These are phyloP conservation scores for Hyles euphorbiae DNA, from an alignment of 1,140 invertebrate species.

Conservation along the genomic window DNA sequence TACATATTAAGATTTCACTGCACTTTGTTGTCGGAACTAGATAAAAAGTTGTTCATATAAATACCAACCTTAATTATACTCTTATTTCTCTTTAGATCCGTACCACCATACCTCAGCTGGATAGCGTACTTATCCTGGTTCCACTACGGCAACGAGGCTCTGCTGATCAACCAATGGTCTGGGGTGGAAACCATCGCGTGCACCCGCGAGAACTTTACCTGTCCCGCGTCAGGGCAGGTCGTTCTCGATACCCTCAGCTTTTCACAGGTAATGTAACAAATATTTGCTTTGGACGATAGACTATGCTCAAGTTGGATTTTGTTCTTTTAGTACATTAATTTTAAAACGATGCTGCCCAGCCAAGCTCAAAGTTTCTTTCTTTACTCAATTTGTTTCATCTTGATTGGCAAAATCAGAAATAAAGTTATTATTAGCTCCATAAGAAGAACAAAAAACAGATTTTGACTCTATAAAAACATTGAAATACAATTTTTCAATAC, in stretches of 20 bases:
- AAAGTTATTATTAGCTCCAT: too few species aligned
- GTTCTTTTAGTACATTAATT: too few species aligned
- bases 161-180: slow-evolving; percentile 96
- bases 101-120: slow-evolving; percentile 93
- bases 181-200: slow-evolving; percentile 84
- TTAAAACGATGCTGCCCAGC: too few species aligned
- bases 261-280: slow-evolving; percentile 75
- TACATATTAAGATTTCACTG: too few species aligned
- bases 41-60: background rate
- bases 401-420: too few species aligned
- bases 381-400: too few species aligned
- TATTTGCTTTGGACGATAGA: too few species aligned
- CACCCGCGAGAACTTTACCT: slow-evolving; percentile 82
- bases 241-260: slow-evolving; percentile 89
- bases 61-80: background rate
- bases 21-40: background rate
- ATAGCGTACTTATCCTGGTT: slow-evolving; percentile 97
- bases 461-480: too few species aligned
- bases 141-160: slow-evolving; percentile 93
- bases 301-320: background rate
- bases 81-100: slow-evolving; percentile 77
- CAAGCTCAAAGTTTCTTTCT: too few species aligned
- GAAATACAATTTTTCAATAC: too few species aligned
- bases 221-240: slow-evolving; percentile 84
- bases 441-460: too few species aligned